Evolutionary conservation across 2,888 invertebrate species (phyloP).

Genomic region (Cantharis flavilabris): DNA sequence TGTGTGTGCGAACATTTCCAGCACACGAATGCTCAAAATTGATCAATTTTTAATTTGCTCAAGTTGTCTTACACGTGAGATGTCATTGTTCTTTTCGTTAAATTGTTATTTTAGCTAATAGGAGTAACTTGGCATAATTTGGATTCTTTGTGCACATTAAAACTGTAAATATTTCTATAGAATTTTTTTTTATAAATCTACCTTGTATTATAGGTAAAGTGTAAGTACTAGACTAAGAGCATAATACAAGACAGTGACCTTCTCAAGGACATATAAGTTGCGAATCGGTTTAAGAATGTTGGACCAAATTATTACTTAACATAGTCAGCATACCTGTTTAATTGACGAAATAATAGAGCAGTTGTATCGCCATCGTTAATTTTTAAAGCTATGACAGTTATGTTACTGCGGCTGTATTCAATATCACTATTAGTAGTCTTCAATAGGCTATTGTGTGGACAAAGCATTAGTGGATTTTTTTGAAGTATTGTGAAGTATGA

Average conservation of each 20-base stretch:
- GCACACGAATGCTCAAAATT: not conserved
- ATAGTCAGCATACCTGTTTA: conserved; percentile 27
- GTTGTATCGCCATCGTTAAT: conserved; percentile 15
- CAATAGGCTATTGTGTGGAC: not conserved
- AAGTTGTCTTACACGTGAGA: not conserved
- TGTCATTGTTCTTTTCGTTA: not conserved
- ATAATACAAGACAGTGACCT: conserved; percentile 52
- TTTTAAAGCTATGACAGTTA: not conserved
- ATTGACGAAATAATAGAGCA: conserved; percentile 15
- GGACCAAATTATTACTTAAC: conserved; percentile 35
- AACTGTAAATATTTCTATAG: not conserved
- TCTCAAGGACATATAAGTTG: conserved; percentile 50
- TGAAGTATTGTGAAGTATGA: not conserved
- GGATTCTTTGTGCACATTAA: not conserved
- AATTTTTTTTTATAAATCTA: not conserved
- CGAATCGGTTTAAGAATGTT: conserved; percentile 32
- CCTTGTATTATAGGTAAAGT: not conserved
- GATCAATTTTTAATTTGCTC: too few relatives aligned
- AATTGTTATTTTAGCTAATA: not conserved
- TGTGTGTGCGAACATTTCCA: not conserved
- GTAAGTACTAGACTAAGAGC: not conserved
- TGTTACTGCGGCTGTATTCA: not conserved
- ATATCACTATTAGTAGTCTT: not conserved
- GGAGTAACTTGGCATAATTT: not conserved
- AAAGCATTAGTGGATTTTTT: not conserved